Evolutionary conservation across 2,888 invertebrate genomes (phyloP), one percentile per base, ranked within the genome.

Genomic region (Stratiomys singularior): DNA sequence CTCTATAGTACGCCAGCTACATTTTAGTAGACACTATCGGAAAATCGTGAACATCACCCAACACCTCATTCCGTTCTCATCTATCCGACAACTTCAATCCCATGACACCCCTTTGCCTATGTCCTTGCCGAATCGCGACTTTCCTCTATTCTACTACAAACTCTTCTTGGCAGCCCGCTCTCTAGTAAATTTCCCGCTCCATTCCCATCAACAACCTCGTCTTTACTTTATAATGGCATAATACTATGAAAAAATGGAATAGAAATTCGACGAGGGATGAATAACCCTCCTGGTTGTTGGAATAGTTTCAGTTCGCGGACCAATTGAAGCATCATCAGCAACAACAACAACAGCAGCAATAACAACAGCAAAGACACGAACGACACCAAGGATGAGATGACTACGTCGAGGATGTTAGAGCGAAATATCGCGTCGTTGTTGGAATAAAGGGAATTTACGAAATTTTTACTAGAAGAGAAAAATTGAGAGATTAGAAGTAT

Each of bases 301-400:
- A 74, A 74, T 74, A 74, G 74, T 74, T 74, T 74, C 74, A 74
- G 60, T 60, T 74, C 74, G 74, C 85, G 84, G 85, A 82, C 82
- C 81, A 81, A 80, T 79, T 76, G 46, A 64, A 56, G 30, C 69
- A 72, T 60, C 71, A 37, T 72, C 79, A 67, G 69, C 66, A 58
- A 21, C 46, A 80, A n/a, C n/a, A 78, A 77, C 77, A 79, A 79
- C 74, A 77, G 67, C 77, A 79, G 74, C 76, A 80, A 67, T 56
- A 60, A 44, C 78, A 72, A 58, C 78, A 66, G 63, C 64, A 78
- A 78, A 72, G 76, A 74, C 63, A 69, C 76, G 66, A 63, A 69
- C 30, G 58, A 64, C 58, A 69, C 64, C 76, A 66, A 52, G 69
- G 30, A 64, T 47, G 37, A 30, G 60, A 30, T 52, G 21, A 37